Base-by-base conservation (phyloP, 2,113 vertebrate genomes). In the Camelus bactrianus region DNA sequence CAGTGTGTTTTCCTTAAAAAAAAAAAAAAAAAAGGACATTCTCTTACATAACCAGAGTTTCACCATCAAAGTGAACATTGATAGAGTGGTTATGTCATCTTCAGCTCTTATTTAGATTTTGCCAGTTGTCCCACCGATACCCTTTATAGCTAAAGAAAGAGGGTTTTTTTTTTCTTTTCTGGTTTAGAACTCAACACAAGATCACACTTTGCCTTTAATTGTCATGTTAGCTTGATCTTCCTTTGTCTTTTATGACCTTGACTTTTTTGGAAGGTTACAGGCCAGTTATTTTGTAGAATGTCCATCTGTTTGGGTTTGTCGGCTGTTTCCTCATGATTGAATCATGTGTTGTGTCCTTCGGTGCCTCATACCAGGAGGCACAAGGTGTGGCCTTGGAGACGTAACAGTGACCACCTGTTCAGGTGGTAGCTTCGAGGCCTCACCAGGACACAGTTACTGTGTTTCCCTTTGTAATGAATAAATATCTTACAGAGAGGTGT, bases 191-290 rank as follows among this genome's bases (percentile, higher is more conserved):
- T 46, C 38, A 79, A 2, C 26, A 22, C 15, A 69, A 60, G n/a
- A 24, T 81, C 30, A 22, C 20, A 64, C 19, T 50, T 69, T 16
- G 48, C 35, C 86, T 77, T 73, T 67, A 38, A 20, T 0, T 38
- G 24, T 70, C 60, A 1, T 1, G 7, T 89, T 16, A 86, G 48
- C 46, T 79, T 10, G 19, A 1, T 20, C 64, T 96, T 60, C 50
- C 65, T 72, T 75, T 58, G 80, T 92, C 88, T 92, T 65, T 81
- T 13, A 1, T 26, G 85, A 80, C 85, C 82, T 81, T 56, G 91
- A 65, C 50, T 20, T 95, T 93, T 93, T 93, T 85, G 52, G 8
- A 42, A 84, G 38, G 70, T 9, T 32, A 2, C 58, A 77, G 87
- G 73, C 46, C 70, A 13, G 4, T 60, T 48, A 32, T 62, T 94